Conservation (phyloP, 2,888 invertebrate species). For the Ypsolopha scabrella region DNA sequence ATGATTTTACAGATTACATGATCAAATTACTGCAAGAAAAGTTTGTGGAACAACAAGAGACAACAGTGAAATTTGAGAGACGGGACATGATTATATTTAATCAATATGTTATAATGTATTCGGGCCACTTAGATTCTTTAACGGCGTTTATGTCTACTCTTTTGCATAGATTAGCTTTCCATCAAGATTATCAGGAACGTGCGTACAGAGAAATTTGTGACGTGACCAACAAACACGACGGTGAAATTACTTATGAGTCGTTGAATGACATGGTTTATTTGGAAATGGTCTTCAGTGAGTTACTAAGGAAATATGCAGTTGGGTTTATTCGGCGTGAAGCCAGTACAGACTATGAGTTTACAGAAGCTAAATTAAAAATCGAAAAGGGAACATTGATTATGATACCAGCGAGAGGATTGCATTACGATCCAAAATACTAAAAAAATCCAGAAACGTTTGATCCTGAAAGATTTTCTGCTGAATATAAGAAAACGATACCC, state of each 20-base stretch:
- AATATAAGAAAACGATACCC: slow-evolving; percentile 12
- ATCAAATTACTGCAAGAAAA: slow-evolving; percentile 9
- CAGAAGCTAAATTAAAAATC: slow-evolving; percentile 23
- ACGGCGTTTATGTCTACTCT: slow-evolving; percentile 48
- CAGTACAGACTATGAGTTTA: slow-evolving; percentile 24
- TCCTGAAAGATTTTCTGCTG: slow-evolving; percentile 18
- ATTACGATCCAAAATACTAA: slow-evolving; percentile 15
- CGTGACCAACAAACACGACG: slow-evolving; percentile 20
- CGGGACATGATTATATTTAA: slow-evolving; percentile 29
- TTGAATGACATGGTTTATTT: slow-evolving; percentile 43
- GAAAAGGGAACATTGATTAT: slow-evolving; percentile 18
- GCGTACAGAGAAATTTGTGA: slow-evolving; percentile 36
- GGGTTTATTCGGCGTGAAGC: slow-evolving; percentile 25
- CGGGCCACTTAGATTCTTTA: slow-evolving; percentile 60
- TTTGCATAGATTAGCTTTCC: slow-evolving; percentile 37
- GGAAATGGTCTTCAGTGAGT: slow-evolving; percentile 36
- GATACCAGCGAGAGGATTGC: slow-evolving; percentile 17
- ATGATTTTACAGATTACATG: slow-evolving; percentile 14
- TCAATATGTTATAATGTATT: slow-evolving; percentile 44
- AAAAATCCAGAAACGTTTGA: slow-evolving; percentile 14
- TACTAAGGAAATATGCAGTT: slow-evolving; percentile 35
- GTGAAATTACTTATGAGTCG: slow-evolving; percentile 36
- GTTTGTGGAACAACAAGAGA: background rate
- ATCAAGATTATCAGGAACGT: slow-evolving; percentile 31
- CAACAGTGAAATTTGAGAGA: slow-evolving; percentile 15